phyloP scores from a whole-genome alignment of 2,113 vertebrate species.

The Actenoides hombroni region DNA sequence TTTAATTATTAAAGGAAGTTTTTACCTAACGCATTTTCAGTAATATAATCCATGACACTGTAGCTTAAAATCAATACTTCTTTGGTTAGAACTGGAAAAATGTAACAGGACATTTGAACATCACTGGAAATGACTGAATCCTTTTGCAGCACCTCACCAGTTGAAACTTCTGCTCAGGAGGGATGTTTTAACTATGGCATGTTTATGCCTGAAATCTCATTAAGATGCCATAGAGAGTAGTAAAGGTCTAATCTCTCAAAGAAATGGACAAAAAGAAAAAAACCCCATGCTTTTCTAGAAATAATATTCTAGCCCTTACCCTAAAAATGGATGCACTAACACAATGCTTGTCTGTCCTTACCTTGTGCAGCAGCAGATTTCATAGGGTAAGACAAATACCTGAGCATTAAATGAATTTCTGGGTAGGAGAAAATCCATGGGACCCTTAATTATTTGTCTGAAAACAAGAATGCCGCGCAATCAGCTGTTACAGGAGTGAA shows the following conservation, averaged over 20 bases:
- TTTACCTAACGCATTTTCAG: background rate
- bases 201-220: background rate
- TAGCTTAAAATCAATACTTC: conserved; percentile 14
- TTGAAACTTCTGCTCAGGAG: background rate
- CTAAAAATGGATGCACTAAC: background rate
- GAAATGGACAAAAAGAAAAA: background rate
- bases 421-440: background rate
- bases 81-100: background rate
- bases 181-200: background rate
- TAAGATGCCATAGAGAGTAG: background rate
- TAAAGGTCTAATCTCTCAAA: background rate
- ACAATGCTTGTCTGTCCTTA: background rate
- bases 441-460: background rate
- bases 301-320: background rate
- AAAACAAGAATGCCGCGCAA: background rate
- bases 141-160: background rate
- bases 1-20: conserved; percentile 22
- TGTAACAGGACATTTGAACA: background rate
- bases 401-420: background rate
- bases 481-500: background rate
- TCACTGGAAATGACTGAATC: background rate
- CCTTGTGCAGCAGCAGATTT: background rate
- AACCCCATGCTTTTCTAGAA: background rate
- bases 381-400: background rate
- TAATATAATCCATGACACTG: background rate